Evolutionary conservation across 2,797 vertebrate genomes (phyloP).

Genomic region (Oreortyx pictus): DNA sequence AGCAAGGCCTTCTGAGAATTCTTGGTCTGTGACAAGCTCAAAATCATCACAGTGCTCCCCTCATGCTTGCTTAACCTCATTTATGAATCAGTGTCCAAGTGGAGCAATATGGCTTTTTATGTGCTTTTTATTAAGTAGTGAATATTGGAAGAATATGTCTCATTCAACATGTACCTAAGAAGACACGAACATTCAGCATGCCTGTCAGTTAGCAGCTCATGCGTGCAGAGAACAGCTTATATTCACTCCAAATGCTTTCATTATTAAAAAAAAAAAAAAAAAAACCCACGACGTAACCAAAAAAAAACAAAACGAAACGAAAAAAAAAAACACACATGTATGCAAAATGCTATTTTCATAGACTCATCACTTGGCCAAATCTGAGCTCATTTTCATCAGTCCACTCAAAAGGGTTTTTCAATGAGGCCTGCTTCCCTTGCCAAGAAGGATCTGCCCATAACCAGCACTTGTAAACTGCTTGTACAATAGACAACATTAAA

Average conservation of each 20-base stretch:
- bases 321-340: neutral
- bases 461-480: neutral
- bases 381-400: neutral
- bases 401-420: neutral
- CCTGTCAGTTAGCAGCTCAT: neutral
- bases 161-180: neutral
- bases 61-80: neutral
- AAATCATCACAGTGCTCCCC: neutral
- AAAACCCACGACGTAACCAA: too few relatives aligned
- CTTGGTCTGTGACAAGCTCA: neutral
- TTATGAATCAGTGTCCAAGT: neutral
- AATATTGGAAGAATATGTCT: neutral
- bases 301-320: too few relatives aligned
- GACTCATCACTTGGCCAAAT: neutral
- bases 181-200: neutral
- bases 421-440: neutral
- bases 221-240: neutral
- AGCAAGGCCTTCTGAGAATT: neutral
- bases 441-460: neutral
- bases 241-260: neutral
- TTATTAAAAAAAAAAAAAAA: neutral
- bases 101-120: neutral
- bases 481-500: neutral
- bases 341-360: neutral
- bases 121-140: neutral